phyloP scores from a whole-genome alignment of 2,797 vertebrate genomes.

The Manis pentadactyla region DNA sequence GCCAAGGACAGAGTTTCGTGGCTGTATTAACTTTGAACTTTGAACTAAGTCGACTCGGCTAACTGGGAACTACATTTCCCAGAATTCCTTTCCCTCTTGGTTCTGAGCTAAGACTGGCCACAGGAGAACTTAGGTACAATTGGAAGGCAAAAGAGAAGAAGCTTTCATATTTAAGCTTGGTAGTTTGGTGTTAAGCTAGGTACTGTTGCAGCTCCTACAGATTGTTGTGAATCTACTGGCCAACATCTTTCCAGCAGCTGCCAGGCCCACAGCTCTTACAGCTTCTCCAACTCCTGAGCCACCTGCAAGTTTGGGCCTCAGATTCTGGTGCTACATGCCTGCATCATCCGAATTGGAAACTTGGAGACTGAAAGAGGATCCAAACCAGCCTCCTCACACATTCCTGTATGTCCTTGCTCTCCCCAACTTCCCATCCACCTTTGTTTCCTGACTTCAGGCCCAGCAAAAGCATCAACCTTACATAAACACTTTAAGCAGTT shows the following conservation, averaged over 20 bases:
- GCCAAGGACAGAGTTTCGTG: background rate
- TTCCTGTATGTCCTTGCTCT: background rate
- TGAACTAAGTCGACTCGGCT: background rate
- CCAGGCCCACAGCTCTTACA: background rate
- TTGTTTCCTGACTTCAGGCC: background rate
- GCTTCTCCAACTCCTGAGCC: background rate
- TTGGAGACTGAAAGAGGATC: background rate
- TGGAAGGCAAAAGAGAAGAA: background rate
- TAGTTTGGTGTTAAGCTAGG: background rate
- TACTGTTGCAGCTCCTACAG: fast-evolving
- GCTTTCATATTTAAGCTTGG: background rate
- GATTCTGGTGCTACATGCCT: background rate
- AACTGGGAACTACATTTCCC: background rate
- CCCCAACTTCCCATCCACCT: background rate
- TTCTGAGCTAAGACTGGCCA: background rate
- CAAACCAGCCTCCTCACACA: background rate
- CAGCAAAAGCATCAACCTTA: background rate
- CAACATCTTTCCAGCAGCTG: background rate
- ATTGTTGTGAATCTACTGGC: too few species aligned
- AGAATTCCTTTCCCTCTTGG: background rate
- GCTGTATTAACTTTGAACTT: background rate
- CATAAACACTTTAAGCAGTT: background rate
- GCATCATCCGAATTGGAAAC: background rate
- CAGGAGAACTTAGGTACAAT: background rate
- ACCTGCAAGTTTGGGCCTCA: too few species aligned